phyloP scores from a whole-genome alignment of 2,113 vertebrate species.

The Natator depressus region DNA sequence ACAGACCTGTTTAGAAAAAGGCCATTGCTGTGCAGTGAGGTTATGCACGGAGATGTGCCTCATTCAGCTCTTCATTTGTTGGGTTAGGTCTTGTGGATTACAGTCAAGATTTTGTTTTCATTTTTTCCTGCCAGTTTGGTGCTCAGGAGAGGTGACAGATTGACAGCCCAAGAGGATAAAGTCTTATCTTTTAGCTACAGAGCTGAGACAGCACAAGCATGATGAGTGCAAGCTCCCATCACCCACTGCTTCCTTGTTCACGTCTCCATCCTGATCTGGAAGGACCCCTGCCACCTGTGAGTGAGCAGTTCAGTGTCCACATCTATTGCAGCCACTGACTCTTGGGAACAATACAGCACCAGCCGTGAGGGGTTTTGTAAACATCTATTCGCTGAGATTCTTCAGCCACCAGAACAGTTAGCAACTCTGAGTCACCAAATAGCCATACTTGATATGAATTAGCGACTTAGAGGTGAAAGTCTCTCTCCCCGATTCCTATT shows the following conservation, averaged over 20 bases:
- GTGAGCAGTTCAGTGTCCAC: not conserved
- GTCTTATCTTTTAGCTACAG: conserved; percentile 17
- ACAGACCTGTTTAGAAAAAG: not conserved
- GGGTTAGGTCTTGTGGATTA: conserved; percentile 40
- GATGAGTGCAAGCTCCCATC: not conserved
- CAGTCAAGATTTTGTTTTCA: not conserved
- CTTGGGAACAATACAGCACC: not conserved
- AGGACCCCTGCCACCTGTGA: conserved; percentile 1
- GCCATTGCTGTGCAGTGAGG: not conserved
- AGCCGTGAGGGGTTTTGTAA: not conserved
- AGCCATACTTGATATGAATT: not conserved
- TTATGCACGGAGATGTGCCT: not conserved
- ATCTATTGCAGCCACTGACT: conserved; percentile 14
- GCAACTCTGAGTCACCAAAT: conserved; percentile 12
- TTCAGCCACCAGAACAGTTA: not conserved
- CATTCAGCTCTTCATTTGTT: not conserved
- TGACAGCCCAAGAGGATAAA: conserved; percentile 7
- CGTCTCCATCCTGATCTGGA: conserved; percentile 28
- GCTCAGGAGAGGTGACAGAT: conserved; percentile 30
- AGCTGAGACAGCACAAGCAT: not conserved
- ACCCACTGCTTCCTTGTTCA: not conserved
- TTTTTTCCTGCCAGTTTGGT: conserved; percentile 46
- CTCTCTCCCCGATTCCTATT: not conserved
- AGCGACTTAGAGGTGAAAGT: not conserved
- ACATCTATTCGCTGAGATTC: not conserved